Conservation (phyloP, 2,797 vertebrate genomes). For the Paedocypris micromegethes region DNA sequence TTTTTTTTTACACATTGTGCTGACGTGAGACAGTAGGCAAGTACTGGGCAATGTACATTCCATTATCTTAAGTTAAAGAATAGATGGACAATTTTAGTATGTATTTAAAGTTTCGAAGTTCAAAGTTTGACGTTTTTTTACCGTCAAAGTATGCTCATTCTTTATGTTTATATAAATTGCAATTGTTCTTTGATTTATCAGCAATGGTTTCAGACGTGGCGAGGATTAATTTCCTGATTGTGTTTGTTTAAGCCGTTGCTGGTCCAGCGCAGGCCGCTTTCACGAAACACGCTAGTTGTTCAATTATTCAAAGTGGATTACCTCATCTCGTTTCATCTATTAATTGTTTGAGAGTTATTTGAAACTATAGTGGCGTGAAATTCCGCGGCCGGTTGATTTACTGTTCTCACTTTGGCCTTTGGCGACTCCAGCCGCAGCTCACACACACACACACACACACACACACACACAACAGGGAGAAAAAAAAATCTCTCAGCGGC, state of each 20-base stretch:
- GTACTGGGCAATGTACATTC: no score
- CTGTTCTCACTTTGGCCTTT: conserved; percentile 46
- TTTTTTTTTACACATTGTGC: no score
- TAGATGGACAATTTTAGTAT: no score
- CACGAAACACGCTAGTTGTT: conserved; percentile 49
- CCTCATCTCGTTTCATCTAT: conserved; percentile 59
- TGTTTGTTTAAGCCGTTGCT: conserved; percentile 36
- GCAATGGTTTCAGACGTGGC: conserved; percentile 25
- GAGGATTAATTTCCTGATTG: conserved; percentile 31
- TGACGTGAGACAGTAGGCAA: no score
- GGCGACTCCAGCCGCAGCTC: conserved; percentile 50
- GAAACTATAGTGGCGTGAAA: conserved; percentile 54
- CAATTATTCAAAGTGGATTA: conserved; percentile 66
- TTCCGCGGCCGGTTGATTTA: conserved; percentile 52
- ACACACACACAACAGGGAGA: not conserved
- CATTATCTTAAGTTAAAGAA: no score
- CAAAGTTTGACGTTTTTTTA: no score
- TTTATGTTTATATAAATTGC: not conserved
- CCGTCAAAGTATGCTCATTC: no score
- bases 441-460: no score
- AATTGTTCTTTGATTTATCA: conserved; percentile 25
- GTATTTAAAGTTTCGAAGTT: no score
- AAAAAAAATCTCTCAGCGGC: conserved; percentile 53
- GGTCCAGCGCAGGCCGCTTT: conserved; percentile 14
- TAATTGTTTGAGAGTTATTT: conserved; percentile 53